These are phyloP conservation scores for Maconellicoccus hirsutus DNA, from an alignment of 1,140 invertebrate genomes.

Conservation along the genomic window DNA sequence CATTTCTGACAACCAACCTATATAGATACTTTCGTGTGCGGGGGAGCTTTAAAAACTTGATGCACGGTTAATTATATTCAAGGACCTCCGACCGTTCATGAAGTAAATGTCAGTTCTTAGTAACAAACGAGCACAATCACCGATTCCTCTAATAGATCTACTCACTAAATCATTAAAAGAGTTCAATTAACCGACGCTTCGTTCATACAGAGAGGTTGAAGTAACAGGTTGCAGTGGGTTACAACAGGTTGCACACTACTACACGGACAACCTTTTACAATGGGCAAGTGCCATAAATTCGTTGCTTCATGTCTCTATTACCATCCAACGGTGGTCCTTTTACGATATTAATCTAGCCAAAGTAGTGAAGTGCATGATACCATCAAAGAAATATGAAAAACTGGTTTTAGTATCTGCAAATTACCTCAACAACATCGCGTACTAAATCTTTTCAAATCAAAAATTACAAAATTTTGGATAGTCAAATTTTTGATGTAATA, in stretches of 20 bases:
- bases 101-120: constrained; percentile 13
- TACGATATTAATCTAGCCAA: background rate
- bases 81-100: constrained; percentile 17
- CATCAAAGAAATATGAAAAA: background rate
- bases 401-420: constrained; percentile 2
- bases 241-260: constrained; percentile 18
- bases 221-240: constrained; percentile 21
- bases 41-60: constrained; percentile 16
- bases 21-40: constrained; percentile 1
- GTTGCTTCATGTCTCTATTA: constrained; percentile 8
- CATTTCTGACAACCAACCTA: background rate
- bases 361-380: background rate
- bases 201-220: background rate
- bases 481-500: too few species aligned
- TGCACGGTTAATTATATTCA: constrained; percentile 18
- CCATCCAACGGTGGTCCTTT: constrained; percentile 1
- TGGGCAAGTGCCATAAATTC: constrained; percentile 7
- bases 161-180: constrained; percentile 20
- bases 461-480: too few species aligned
- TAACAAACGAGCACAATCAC: constrained; percentile 18
- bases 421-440: background rate
- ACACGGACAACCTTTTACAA: background rate
- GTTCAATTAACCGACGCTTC: constrained; percentile 18
- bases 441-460: too few species aligned
- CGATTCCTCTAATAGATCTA: constrained; percentile 7